Conservation (phyloP, 2,888 invertebrate species). For the Phoenoteleia sp. region DNA sequence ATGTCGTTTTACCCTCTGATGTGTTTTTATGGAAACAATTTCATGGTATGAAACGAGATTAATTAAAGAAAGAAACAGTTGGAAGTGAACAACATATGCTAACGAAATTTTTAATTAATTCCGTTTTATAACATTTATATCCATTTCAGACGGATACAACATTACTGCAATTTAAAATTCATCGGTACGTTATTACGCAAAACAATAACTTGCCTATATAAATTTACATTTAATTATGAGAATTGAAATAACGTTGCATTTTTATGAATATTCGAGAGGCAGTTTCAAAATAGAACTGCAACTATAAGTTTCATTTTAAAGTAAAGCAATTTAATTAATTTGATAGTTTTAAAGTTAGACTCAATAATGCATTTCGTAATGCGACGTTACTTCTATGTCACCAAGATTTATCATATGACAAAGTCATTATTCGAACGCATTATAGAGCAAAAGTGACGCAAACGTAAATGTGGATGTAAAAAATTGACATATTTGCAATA, state of each 20-base stretch:
- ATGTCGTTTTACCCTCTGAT: background rate
- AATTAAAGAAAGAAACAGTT: background rate
- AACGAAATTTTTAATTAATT: background rate
- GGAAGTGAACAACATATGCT: background rate
- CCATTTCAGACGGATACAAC: background rate
- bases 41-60: background rate
- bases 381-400: no score
- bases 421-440: constrained; percentile 10
- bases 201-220: background rate
- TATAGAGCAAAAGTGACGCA: constrained; percentile 39
- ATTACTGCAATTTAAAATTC: background rate
- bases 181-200: background rate
- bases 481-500: constrained; percentile 45
- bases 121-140: background rate
- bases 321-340: background rate
- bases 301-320: background rate
- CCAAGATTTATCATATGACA: constrained; percentile 15
- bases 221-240: background rate
- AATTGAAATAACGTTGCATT: background rate
- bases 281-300: background rate
- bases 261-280: background rate
- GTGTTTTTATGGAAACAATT: background rate
- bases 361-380: no score
- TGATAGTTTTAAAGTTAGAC: no score
- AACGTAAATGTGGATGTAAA: constrained; percentile 23